Evolutionary conservation across 2,113 vertebrate genomes (phyloP), one percentile per base, ranked within the genome.

Genomic region (Lichenostomus cassidix): DNA sequence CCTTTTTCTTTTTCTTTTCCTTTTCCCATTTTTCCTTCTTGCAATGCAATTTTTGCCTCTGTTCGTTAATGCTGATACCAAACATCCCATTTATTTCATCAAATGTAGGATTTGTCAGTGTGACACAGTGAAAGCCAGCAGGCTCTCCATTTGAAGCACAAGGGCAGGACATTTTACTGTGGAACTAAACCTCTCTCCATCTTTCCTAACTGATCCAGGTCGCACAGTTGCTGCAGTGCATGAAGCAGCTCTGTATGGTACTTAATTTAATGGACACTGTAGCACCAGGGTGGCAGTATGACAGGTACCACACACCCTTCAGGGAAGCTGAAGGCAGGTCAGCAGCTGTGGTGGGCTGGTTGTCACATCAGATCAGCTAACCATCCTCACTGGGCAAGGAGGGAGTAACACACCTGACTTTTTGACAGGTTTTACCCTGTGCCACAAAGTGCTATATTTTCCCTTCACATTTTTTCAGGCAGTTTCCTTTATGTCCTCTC

Each of bases 241-340:
- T 2, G 13, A 59, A 71, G 44, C 0, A 4, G 4, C 7, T 53
- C 23, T 12, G 7, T 10, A 15, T 0, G 0, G 5, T 3, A 6
- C 3, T 8, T 27, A 52, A 28, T 88, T 81, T 59, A 73, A 50
- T 12, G 20, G 56, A 12, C 19, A 9, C 3, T 17, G 20, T 15
- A 46, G 67, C 59, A 67, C 10, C 0, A 0, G 19, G 5, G 10
- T 17, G 47, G 11, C 29, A 68, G 27, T 1, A 0, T 10, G 28
- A 14, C 1, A 1, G 8, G 15, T 20, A 24, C 22, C 25, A 53
- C 44, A 50, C 4, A 25, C 37, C 22, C 24, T 25, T 29, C 42
- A 44, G 60, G 8, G 42, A 80, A 74, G 23, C 55, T 67, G 59
- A 68, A 74, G 23, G 46, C 42, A 39, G 2, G 0, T 18, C 50